Percentiles rank a stretch among this genome's conserved stretches.
Conservation (phyloP, 2,797 vertebrate species). For the Oreochromis mossambicus region DNA sequence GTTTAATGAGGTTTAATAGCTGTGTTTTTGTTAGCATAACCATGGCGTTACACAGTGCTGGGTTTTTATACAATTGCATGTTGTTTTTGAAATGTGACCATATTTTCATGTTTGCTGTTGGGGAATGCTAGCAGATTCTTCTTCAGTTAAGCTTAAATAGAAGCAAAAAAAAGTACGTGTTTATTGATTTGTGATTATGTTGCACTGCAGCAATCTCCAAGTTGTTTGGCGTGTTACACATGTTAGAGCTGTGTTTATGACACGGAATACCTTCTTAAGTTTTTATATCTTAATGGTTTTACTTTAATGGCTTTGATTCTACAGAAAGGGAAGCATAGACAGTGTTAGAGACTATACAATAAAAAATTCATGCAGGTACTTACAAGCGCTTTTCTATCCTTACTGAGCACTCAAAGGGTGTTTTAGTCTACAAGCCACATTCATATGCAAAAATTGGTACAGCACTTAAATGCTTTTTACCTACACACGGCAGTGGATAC, state of each 20-base stretch:
- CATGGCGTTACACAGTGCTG: neutral
- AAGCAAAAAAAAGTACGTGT: neutral
- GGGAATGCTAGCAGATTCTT: rapidly evolving
- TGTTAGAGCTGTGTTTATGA: neutral
- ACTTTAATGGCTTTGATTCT: neutral
- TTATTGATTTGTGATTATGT: neutral
- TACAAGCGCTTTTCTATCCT: neutral
- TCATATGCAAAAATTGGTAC: neutral
- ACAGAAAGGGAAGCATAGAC: neutral
- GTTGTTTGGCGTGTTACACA: rapidly evolving
- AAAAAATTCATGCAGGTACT: neutral
- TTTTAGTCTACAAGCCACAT: neutral
- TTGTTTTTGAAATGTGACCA: neutral
- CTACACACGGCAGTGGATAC: neutral
- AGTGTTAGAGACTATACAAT: neutral
- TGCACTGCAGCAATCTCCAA: neutral
- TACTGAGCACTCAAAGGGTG: neutral
- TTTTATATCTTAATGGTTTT: neutral
- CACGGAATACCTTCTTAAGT: neutral
- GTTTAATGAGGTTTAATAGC: neutral
- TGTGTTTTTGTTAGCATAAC: neutral
- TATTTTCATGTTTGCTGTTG: neutral
- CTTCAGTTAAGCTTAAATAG: neutral
- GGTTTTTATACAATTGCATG: neutral
- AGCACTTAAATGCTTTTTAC: neutral